phyloP scores from a whole-genome alignment of 1,140 invertebrate species.

The Drosophila gunungcola region DNA sequence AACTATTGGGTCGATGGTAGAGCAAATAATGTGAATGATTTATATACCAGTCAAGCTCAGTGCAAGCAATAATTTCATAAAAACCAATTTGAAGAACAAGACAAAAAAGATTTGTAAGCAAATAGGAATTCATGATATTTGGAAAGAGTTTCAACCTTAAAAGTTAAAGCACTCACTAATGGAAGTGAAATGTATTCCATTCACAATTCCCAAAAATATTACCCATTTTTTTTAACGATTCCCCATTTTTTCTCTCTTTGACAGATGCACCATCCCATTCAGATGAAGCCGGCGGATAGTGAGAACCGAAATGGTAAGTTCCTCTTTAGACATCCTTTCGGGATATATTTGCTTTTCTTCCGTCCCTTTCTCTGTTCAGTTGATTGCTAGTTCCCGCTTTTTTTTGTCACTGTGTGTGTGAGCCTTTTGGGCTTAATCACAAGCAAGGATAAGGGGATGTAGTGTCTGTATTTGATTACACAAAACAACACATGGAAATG shows the following conservation, averaged over 20 bases:
- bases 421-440: conserved; percentile 74
- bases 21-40: not conserved
- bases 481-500: conserved; percentile 48
- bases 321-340: conserved; percentile 33
- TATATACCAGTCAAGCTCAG: not conserved
- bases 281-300: conserved; percentile 99
- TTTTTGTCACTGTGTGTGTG: conserved; percentile 15
- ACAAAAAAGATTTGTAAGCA: too few relatives aligned
- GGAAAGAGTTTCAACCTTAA: not conserved
- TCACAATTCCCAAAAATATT: conserved; percentile 11
- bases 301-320: conserved; percentile 99
- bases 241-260: conserved; percentile 85
- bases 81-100: too few relatives aligned
- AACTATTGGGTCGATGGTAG: not conserved
- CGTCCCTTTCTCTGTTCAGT: conserved; percentile 16
- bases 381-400: conserved; percentile 54
- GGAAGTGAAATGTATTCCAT: not conserved
- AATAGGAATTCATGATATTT: too few relatives aligned
- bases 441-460: conserved; percentile 34
- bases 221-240: conserved; percentile 28
- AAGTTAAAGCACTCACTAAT: not conserved
- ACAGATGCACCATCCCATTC: conserved; percentile 99
- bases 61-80: not conserved
- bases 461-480: conserved; percentile 60
- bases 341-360: conserved; percentile 32